Percentiles rank a stretch among this genome's conserved stretches.
Conservation (phyloP, 2,888 invertebrate genomes). For the Clistopyga incitator region DNA sequence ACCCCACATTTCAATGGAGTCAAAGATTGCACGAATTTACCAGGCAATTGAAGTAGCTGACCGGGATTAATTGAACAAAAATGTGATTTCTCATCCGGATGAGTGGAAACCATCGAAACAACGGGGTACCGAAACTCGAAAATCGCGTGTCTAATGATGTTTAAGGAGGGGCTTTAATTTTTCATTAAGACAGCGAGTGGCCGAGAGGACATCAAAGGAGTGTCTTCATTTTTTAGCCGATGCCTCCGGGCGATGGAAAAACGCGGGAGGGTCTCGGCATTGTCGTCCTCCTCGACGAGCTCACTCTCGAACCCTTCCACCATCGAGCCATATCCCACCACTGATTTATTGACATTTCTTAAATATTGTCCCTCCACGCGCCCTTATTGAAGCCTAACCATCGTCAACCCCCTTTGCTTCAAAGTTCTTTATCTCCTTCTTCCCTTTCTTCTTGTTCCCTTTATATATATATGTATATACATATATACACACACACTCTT, state of each 20-base stretch:
- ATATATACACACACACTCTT: no score
- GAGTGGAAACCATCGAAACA: neutral
- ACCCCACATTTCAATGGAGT: constrained; percentile 34
- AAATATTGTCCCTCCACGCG: constrained; percentile 78
- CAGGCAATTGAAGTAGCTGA: neutral
- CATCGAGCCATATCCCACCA: constrained; percentile 68
- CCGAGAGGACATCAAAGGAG: constrained; percentile 80
- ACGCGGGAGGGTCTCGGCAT: constrained; percentile 69
- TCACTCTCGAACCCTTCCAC: constrained; percentile 57
- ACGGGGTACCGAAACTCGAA: no score
- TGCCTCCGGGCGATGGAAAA: constrained; percentile 79
- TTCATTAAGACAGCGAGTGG: constrained; percentile 81
- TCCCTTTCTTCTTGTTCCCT: constrained; percentile 56
- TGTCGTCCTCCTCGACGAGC: constrained; percentile 68
- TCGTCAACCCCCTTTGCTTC: constrained; percentile 38
- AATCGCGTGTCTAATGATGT: constrained; percentile 83
- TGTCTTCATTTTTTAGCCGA: constrained; percentile 81
- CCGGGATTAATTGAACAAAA: neutral
- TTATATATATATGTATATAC: constrained; percentile 35
- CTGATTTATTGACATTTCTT: constrained; percentile 82
- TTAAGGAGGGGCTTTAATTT: constrained; percentile 84
- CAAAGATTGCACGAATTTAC: constrained; percentile 33
- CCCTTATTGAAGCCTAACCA: constrained; percentile 71
- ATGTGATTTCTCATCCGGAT: constrained; percentile 4
- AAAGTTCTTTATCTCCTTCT: constrained; percentile 61